These are phyloP conservation scores for Cepaea nemoralis DNA, from an alignment of 1,140 invertebrate genomes.

Conservation along the genomic window DNA sequence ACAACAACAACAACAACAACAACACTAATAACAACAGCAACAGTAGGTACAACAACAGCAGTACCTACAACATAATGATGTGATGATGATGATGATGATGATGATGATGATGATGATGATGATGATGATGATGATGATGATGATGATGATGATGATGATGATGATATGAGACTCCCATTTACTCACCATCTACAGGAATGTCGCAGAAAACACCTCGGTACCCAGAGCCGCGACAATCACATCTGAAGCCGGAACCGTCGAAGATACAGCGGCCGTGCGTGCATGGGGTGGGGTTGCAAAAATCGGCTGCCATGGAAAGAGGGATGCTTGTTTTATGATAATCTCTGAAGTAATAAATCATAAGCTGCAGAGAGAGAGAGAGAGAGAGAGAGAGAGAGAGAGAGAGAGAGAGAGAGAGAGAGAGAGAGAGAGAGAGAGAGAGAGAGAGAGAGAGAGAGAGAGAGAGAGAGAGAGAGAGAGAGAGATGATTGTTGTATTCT, in stretches of 20 bases:
- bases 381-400: constrained; percentile 4
- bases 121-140: too few relatives aligned
- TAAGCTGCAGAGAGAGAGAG: too few relatives aligned
- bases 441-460: not conserved
- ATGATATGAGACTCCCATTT: too few relatives aligned
- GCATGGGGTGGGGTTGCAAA: not conserved
- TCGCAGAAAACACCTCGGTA: not conserved
- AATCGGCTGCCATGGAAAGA: not conserved
- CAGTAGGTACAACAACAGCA: too few relatives aligned
- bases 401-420: not conserved
- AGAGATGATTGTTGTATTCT: too few relatives aligned
- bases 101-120: too few relatives aligned
- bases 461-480: too few relatives aligned
- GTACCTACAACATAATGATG: too few relatives aligned
- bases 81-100: too few relatives aligned
- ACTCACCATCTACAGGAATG: not conserved
- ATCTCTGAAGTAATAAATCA: not conserved
- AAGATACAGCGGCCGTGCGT: not conserved
- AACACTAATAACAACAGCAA: too few relatives aligned
- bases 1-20: too few relatives aligned
- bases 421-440: constrained; percentile 3
- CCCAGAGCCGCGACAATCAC: not conserved
- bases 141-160: too few relatives aligned
- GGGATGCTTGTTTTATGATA: not conserved
- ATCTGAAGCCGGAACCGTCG: not conserved